Evolutionary conservation across 2,113 vertebrate genomes (phyloP).

Genomic region (Pitta sordida): DNA sequence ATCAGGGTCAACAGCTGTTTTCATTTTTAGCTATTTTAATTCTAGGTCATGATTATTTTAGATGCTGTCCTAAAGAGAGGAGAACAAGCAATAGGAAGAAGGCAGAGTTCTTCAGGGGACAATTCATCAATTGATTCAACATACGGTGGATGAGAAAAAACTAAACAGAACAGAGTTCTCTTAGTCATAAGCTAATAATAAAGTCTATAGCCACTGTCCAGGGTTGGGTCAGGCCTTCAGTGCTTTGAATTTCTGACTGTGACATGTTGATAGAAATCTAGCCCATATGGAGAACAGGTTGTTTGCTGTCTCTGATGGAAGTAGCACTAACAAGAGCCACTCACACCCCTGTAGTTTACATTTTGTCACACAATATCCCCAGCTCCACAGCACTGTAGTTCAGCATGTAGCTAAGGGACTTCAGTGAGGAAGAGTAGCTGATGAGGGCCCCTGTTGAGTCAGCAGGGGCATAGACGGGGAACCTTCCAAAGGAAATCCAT

Average conservation of each 20-base stretch:
- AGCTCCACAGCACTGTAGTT: not conserved
- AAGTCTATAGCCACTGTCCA: not conserved
- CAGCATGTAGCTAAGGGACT: not conserved
- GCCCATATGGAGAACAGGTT: fast-evolving
- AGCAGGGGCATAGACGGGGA: not conserved
- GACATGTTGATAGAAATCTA: not conserved
- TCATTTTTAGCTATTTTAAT: conserved; percentile 48
- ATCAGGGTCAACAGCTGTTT: conserved; percentile 53
- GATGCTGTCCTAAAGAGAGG: not conserved
- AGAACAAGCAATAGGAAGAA: not conserved
- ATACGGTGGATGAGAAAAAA: not conserved
- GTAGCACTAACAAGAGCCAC: not conserved
- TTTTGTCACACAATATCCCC: not conserved
- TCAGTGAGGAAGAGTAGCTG: not conserved
- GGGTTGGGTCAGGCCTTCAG: not conserved
- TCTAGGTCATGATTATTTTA: conserved; percentile 5
- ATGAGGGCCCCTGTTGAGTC: not conserved
- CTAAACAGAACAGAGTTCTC: not conserved
- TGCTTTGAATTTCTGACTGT: not conserved
- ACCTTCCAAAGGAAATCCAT: not conserved
- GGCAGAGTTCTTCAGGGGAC: not conserved
- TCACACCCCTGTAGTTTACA: fast-evolving
- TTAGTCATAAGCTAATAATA: conserved; percentile 7
- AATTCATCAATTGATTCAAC: not conserved
- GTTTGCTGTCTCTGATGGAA: not conserved